A percentile compares a stretch with the other conserved stretches of the same genome.
These are phyloP conservation scores for Euborellia annulipes DNA, from an alignment of 1,140 invertebrate species.

Conservation along the genomic window DNA sequence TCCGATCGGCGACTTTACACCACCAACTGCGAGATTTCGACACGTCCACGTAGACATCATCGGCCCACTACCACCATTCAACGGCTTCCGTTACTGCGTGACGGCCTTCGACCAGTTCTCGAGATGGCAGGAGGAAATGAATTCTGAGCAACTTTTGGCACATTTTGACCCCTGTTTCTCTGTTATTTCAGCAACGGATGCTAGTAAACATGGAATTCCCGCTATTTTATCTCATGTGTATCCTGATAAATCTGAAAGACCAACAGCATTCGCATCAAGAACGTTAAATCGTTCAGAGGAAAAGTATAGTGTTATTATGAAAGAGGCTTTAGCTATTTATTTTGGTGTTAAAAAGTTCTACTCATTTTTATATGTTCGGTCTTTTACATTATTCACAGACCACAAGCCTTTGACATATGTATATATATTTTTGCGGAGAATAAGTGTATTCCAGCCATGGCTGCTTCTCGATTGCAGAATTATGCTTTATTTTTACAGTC, in stretches of 20 bases:
- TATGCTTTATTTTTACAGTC: slow-evolving; percentile 23
- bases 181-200: slow-evolving; percentile 30
- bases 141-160: too few relatives aligned
- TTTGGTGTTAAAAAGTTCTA: slow-evolving; percentile 35
- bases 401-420: slow-evolving; percentile 34
- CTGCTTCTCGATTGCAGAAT: slow-evolving; percentile 21
- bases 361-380: slow-evolving; percentile 31
- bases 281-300: slow-evolving; percentile 26
- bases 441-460: slow-evolving; percentile 20
- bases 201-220: slow-evolving; percentile 14
- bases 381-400: slow-evolving; percentile 32
- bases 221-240: slow-evolving; percentile 16
- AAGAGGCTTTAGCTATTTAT: slow-evolving; percentile 33
- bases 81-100: too few relatives aligned
- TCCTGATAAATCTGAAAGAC: slow-evolving; percentile 20
- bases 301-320: slow-evolving; percentile 34
- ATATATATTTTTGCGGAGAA: slow-evolving; percentile 26
- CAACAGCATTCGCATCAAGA: slow-evolving; percentile 29
- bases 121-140: too few relatives aligned
- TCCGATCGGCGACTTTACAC: neutral
- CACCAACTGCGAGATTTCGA: too few relatives aligned
- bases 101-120: too few relatives aligned
- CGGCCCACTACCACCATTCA: too few relatives aligned
- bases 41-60: too few relatives aligned
- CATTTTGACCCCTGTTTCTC: slow-evolving; percentile 29